Base-by-base conservation (phyloP, 2,888 invertebrate genomes). In the Drosophila tanythrix region DNA sequence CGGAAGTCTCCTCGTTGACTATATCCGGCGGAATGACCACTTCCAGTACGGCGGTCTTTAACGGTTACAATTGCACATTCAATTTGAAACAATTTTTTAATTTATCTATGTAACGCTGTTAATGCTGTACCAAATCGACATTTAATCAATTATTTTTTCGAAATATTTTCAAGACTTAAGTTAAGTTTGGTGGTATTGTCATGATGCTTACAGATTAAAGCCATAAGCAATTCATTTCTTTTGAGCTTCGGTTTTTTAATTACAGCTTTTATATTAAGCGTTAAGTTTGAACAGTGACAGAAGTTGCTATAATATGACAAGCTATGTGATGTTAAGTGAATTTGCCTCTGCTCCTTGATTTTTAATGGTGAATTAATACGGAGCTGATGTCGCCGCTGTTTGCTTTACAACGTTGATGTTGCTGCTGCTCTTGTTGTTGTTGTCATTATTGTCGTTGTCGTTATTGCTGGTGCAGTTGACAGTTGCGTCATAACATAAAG, bases 11-110 rank as follows among this genome's bases (percentile, higher is more conserved):
- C 91, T 97, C 97, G 91, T 96, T 97, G 86, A 97, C 94, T 82
- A 98, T 97, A 92, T 98, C 98, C 61, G 98, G 98, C 38, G 98
- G 97, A 90, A 98, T 97, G 36, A 98, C 98, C 81, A 98, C 98
- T 93, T 98, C 97, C 91, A 98, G 93, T 92, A 95, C 97, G 80
- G 98, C 97, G 81, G 96, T 97, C 97, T 97, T 92, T 31, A 76
- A 55, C 15, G 21, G 7, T 46, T 15, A 21, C 13, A 46, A 46
- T 21, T 46, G 13, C 13, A 21, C 21, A 46, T 13, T 21, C 7
- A 7, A 46, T 25, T 46, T 15, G 4, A 46, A 46, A 21, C 8
- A 15, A 46, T 8, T 46, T 18, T 15, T 15, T 2, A 25, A 46
- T 1, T 46, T 8, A 2, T 13, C 21, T 21, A 4, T 5, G n/a